Evolutionary conservation across 30 jellyfish, hydroid and myxozoan species (phyloP).

Genomic region (Mastigias papua): DNA sequence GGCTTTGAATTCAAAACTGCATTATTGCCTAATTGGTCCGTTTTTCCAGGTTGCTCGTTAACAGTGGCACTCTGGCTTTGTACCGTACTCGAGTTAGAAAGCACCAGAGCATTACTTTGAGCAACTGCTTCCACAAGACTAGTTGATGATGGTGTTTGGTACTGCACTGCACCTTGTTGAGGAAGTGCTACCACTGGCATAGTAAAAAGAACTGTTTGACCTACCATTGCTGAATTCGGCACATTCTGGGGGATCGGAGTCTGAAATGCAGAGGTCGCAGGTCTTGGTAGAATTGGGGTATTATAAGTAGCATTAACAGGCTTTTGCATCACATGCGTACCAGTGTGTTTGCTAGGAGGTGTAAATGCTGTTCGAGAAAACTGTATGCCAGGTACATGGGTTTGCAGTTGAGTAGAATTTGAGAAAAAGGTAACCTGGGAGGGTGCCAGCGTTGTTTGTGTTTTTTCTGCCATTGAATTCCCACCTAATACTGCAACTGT

Average conservation of each 20-base stretch:
- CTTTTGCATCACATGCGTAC: constrained; percentile 17
- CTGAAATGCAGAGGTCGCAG: constrained; percentile 26
- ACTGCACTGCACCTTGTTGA: constrained; percentile 11
- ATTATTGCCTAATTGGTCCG: not conserved
- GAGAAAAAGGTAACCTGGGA: not conserved
- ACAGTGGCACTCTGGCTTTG: not conserved
- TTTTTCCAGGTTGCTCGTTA: not conserved
- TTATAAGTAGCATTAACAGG: constrained; percentile 37
- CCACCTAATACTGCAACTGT: not conserved
- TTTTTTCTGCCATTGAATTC: not conserved
- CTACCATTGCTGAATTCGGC: constrained; percentile 42
- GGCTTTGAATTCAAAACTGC: not conserved
- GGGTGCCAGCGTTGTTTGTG: not conserved
- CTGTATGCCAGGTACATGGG: constrained; percentile 1
- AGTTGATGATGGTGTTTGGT: not conserved
- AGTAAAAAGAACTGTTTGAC: constrained; percentile 53
- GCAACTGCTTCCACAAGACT: not conserved
- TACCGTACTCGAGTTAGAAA: not conserved
- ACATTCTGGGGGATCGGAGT: constrained; percentile 21
- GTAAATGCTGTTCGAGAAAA: not conserved
- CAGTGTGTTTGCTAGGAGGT: constrained; percentile 21
- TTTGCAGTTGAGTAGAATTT: not conserved
- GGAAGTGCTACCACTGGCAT: constrained; percentile 62
- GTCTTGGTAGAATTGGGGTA: constrained; percentile 73
- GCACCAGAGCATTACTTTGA: not conserved